Evolutionary conservation across 2,797 vertebrate species (phyloP).

Genomic region (Thunnus albacares): DNA sequence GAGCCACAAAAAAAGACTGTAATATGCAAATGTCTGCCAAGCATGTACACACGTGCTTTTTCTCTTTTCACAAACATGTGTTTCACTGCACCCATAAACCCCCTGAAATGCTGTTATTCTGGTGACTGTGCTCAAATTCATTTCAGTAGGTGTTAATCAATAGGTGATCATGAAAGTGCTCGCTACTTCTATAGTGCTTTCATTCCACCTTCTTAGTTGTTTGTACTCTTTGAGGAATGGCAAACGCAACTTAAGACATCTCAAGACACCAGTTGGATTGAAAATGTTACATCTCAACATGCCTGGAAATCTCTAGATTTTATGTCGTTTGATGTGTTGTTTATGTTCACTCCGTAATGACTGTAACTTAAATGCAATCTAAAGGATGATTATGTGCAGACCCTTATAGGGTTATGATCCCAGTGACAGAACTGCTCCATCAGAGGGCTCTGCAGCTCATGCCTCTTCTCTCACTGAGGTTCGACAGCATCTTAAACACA

Average conservation of each 20-base stretch:
- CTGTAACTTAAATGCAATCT: conserved; percentile 15
- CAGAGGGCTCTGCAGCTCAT: conserved; percentile 11
- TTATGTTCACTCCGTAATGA: conserved; percentile 13
- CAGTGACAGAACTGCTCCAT: background rate
- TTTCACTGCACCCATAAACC: background rate
- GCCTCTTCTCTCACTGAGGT: background rate
- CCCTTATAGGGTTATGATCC: conserved; percentile 32
- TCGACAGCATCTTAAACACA: conserved; percentile 19
- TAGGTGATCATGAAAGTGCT: background rate
- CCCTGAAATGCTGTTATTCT: background rate
- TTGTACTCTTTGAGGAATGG: background rate
- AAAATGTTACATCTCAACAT: conserved; percentile 16
- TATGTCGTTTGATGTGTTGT: conserved; percentile 21
- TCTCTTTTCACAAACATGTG: background rate
- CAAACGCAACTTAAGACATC: conserved; percentile 1
- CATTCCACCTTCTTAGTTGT: background rate
- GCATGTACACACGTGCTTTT: background rate
- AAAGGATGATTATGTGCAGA: conserved; percentile 16
- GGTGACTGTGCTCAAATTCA: background rate
- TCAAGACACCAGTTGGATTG: conserved; percentile 14
- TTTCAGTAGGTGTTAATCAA: background rate
- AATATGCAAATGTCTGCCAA: background rate
- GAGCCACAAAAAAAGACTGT: background rate
- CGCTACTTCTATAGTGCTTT: background rate
- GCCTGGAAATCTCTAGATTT: conserved; percentile 33